Evolutionary conservation across 2,113 vertebrate genomes (phyloP).

Genomic region (Calidris pugnax): DNA sequence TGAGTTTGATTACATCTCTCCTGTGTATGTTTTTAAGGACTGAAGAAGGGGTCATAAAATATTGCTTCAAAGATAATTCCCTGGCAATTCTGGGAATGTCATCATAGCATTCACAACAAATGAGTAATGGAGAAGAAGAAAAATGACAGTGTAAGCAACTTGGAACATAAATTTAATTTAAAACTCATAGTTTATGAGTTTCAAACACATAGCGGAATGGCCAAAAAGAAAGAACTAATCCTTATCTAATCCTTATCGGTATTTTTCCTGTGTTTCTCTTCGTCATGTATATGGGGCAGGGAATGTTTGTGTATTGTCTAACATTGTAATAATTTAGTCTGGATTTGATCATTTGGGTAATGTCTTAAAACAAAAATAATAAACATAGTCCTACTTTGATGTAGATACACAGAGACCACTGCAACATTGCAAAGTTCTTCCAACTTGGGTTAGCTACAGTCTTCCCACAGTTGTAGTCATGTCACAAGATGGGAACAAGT

Average conservation of each 20-base stretch:
- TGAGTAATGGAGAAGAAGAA: constrained; percentile 42
- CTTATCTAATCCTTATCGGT: constrained; percentile 39
- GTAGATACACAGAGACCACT: neutral
- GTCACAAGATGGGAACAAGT: neutral
- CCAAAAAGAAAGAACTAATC: constrained; percentile 20
- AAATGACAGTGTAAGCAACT: constrained; percentile 36
- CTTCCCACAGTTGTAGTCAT: neutral
- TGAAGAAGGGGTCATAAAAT: constrained; percentile 55
- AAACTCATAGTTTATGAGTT: constrained; percentile 42
- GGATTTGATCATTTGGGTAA: constrained; percentile 42
- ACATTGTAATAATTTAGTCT: constrained; percentile 52
- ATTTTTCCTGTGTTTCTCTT: constrained; percentile 52
- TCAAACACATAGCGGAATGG: neutral
- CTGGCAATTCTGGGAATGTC: constrained; percentile 44
- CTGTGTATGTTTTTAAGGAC: constrained; percentile 28
- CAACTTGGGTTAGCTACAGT: neutral
- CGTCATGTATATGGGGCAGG: constrained; percentile 4
- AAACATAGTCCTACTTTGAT: constrained; percentile 36
- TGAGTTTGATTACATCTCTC: constrained; percentile 38
- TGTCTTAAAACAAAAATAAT: constrained; percentile 53
- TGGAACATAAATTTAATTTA: constrained; percentile 50
- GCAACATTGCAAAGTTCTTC: neutral
- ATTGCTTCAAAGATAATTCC: constrained; percentile 39
- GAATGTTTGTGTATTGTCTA: constrained; percentile 61
- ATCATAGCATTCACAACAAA: constrained; percentile 49